These are phyloP conservation scores for Spea multiplicata DNA, from an alignment of 2,113 vertebrate species.

Conservation along the genomic window DNA sequence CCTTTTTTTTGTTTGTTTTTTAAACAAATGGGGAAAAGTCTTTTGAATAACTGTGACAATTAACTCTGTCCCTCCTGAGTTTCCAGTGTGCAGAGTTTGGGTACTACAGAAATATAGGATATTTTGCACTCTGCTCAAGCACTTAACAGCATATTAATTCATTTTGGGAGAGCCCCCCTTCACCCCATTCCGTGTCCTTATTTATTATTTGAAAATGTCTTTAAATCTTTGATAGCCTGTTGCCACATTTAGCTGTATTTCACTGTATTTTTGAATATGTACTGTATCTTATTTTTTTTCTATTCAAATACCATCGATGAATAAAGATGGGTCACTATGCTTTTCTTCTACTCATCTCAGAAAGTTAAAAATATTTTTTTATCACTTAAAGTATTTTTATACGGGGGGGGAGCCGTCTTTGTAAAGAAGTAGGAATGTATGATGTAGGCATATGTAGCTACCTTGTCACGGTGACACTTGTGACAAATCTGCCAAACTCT, in stretches of 20 bases:
- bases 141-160: background rate
- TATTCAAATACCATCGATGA: no score
- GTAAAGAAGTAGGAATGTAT: background rate
- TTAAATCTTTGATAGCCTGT: background rate
- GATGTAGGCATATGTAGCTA: background rate
- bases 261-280: background rate
- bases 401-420: background rate
- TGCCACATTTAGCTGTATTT: background rate
- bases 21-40: background rate
- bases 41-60: slow-evolving; percentile 22
- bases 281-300: background rate
- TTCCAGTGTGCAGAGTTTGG: background rate
- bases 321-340: background rate
- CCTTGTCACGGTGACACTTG: background rate
- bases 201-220: background rate
- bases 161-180: background rate
- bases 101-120: background rate
- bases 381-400: slow-evolving; percentile 32
- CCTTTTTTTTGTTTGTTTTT: background rate
- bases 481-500: background rate
- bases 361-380: slow-evolving; percentile 6
- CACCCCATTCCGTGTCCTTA: background rate
- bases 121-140: background rate
- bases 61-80: slow-evolving; percentile 1
- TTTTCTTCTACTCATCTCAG: background rate